Conservation (phyloP, 1,140 invertebrate species). For the Agrilus planipennis region DNA sequence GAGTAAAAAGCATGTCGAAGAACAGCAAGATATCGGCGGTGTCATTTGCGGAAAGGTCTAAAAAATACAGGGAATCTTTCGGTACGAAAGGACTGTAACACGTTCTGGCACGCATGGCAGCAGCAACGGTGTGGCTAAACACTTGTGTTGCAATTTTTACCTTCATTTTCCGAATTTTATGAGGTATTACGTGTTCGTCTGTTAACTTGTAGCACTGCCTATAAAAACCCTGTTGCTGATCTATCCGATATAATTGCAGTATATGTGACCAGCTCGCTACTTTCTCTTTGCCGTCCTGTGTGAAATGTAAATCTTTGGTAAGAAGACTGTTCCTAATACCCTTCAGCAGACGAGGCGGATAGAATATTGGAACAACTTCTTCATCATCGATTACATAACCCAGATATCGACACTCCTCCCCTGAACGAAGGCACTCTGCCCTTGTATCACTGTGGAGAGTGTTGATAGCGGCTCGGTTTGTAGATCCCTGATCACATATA, state of each 20-base stretch:
- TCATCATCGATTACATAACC: not conserved
- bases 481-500: constrained; percentile 14
- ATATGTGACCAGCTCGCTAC: constrained; percentile 14
- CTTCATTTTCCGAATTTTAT: constrained; percentile 9
- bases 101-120: constrained; percentile 2
- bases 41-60: constrained; percentile 8
- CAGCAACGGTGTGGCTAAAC: constrained; percentile 5
- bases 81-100: not conserved
- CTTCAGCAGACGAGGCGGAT: constrained; percentile 7
- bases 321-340: constrained; percentile 11
- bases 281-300: constrained; percentile 2
- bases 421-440: not conserved
- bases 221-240: constrained; percentile 2
- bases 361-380: constrained; percentile 2
- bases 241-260: constrained; percentile 4
- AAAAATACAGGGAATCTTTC: not conserved
- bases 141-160: constrained; percentile 3
- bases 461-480: constrained; percentile 9
- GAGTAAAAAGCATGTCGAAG: constrained; percentile 11
- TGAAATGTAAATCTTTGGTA: constrained; percentile 11
- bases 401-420: not conserved
- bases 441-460: not conserved
- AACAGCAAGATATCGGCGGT: constrained; percentile 13
- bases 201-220: constrained; percentile 9
- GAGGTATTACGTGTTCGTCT: constrained; percentile 9